Evolutionary conservation across 35 echinoderm and acorn worm genomes (phyloP).

Genomic region (Lytechinus variegatus): DNA sequence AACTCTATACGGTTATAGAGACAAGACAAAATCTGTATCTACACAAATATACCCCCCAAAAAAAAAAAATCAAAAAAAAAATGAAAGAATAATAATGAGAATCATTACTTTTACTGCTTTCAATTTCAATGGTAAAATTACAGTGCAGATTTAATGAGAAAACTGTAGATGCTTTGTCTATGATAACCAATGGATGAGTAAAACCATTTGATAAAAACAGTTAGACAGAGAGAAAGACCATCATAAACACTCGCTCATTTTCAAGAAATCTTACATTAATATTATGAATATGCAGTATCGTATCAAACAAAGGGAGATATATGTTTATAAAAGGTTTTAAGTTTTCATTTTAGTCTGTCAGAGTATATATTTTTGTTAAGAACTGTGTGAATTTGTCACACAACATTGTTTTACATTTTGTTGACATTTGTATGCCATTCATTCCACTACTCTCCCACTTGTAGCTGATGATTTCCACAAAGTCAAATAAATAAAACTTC

Average conservation of each 20-base stretch:
- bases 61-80: no score
- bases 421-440: slow-evolving; percentile 4
- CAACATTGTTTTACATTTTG: not conserved
- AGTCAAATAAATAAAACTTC: not conserved
- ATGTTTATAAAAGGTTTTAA: not conserved
- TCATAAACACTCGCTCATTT: not conserved
- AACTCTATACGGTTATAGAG: no score
- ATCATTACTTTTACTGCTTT: not conserved
- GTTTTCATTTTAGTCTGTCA: not conserved
- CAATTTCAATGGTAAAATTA: not conserved
- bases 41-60: no score
- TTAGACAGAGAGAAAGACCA: not conserved
- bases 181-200: not conserved
- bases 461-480: not conserved
- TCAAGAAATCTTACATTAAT: not conserved
- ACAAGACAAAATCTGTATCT: no score
- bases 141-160: not conserved
- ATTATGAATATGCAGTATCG: not conserved
- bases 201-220: not conserved
- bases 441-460: not conserved
- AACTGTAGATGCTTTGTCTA: not conserved
- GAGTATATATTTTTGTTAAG: slow-evolving; percentile 8
- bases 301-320: not conserved
- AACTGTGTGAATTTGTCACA: not conserved
- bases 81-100: no score